Conservation (phyloP, 2,888 invertebrate genomes). For the Aporophyla nigra region DNA sequence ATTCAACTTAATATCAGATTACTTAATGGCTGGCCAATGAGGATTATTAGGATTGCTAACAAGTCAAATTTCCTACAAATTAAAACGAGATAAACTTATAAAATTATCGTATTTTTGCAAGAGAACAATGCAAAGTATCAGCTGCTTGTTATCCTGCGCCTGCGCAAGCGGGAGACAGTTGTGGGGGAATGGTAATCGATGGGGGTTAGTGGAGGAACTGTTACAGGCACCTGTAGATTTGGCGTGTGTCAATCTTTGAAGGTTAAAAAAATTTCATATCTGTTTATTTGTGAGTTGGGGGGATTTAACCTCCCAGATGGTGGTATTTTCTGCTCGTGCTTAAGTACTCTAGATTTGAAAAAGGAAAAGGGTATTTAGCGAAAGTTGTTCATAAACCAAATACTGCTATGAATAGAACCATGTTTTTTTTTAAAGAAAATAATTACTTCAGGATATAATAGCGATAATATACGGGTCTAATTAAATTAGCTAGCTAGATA, state of each 20-base stretch:
- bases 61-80: conserved; percentile 63
- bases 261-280: background rate
- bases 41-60: conserved; percentile 62
- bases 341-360: background rate
- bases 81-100: conserved; percentile 57
- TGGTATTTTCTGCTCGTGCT: background rate
- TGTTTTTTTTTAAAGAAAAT: background rate
- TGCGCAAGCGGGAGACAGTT: conserved; percentile 25
- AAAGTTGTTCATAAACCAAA: background rate
- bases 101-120: conserved; percentile 51
- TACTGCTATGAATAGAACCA: background rate
- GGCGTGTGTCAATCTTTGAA: conserved; percentile 6
- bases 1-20: conserved; percentile 66
- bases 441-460: background rate
- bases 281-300: background rate
- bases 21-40: conserved; percentile 57
- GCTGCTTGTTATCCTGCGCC: conserved; percentile 53
- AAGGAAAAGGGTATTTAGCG: background rate
- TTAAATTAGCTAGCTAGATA: too few species aligned
- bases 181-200: conserved; percentile 28
- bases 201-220: background rate
- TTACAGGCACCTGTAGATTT: conserved; percentile 34
- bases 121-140: conserved; percentile 50
- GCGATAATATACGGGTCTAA: background rate
- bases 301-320: background rate